Base-by-base conservation (phyloP, 2,113 vertebrate genomes). In the Sorex araneus region DNA sequence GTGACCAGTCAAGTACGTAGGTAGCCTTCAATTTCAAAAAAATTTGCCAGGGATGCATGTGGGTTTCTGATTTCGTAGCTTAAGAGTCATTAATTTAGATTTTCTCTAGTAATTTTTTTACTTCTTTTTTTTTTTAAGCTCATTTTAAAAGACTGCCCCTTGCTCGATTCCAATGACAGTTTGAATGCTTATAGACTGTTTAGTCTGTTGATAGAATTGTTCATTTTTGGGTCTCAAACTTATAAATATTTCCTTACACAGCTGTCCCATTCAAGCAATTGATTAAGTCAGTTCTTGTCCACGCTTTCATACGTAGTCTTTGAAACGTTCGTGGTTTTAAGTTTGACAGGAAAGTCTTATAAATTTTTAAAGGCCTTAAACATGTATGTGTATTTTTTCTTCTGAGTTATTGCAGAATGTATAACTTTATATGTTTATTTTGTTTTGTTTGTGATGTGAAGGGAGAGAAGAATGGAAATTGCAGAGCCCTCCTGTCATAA, bases 331-430 rank as follows among this genome's bases (percentile, higher is more conserved):
- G 67, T 89, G 34, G 86, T 95, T 91, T 97, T 95, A 34, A 90
- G 86, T 97, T 97, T 95, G 92, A 79, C 83, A 92, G 91, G 40
- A 97, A 94, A 90, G 78, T 96, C 93, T 93, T 97, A 92, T 89
- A 96, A 95, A 90, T 97, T 97, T 97, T 98, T 98, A 97, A 98
- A 98, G 88, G 98, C 98, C 98, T 98, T 98, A 98, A 98, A 96
- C 95, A 97, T 96, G 92, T 97, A 92, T 91, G 90, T 97, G 34
- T 23, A 95, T 81, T 75, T 97, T 97, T 90, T 74, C 95, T 90
- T 60, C 96, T 97, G 97, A 97, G 96, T 98, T 98, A 96, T 95
- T 97, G 96, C 94, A 97, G 97, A 98, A 98, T 97, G 97, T 98
- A 97, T 97, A 96, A 97, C 98, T 98, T 98, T 98, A 96, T 98